phyloP scores from a whole-genome alignment of 2,797 vertebrate genomes.

The Pipistrellus kuhlii region DNA sequence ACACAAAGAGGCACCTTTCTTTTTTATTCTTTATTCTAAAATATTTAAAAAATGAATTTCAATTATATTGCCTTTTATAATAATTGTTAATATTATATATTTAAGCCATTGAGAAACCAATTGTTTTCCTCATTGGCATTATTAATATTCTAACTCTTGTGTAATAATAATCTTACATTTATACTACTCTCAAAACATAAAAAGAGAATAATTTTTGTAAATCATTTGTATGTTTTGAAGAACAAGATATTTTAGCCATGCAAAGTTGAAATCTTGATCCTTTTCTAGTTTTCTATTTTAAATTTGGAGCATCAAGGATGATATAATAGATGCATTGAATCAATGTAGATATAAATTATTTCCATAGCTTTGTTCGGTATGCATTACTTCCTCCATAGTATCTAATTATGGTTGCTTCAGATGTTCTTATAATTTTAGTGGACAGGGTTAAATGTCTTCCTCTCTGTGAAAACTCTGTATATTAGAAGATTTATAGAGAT shows the following conservation, averaged over 20 bases:
- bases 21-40: not conserved
- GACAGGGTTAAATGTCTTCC: not conserved
- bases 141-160: not conserved
- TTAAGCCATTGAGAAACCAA: not conserved
- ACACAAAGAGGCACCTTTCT: not conserved
- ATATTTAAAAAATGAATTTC: conserved; percentile 11
- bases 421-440: not conserved
- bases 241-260: not conserved
- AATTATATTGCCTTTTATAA: not conserved
- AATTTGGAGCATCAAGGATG: not conserved
- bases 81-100: not conserved
- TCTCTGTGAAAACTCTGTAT: not conserved
- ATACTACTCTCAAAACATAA: not conserved
- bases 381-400: not conserved
- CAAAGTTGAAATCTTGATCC: not conserved
- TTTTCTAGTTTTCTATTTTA: conserved; percentile 1
- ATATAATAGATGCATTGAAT: not conserved
- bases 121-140: not conserved
- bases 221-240: not conserved
- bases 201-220: not conserved
- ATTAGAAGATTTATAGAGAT: not conserved
- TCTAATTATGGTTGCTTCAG: not conserved
- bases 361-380: not conserved
- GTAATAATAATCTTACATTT: not conserved
- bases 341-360: not conserved